Conservation (phyloP, 2,797 vertebrate species). For the Cyprinella venusta region DNA sequence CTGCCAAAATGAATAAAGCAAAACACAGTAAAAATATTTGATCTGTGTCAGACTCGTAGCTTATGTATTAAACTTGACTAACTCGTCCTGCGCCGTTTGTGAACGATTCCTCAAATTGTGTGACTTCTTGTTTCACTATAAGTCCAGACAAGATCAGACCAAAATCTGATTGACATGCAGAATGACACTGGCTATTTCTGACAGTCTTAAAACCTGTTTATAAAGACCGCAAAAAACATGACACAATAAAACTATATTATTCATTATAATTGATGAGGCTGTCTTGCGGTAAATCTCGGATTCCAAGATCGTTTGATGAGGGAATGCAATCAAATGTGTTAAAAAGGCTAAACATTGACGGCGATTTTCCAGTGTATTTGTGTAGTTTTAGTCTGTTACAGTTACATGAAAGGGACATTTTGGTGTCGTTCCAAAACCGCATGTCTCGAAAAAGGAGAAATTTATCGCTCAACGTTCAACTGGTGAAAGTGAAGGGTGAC, state of each 20-base stretch:
- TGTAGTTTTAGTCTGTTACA: constrained; percentile 10
- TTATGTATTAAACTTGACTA: background rate
- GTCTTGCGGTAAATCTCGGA: background rate
- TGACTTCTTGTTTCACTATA: background rate
- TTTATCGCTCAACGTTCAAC: background rate
- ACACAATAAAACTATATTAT: background rate
- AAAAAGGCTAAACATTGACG: constrained; percentile 1
- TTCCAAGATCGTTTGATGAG: background rate
- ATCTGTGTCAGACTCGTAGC: background rate
- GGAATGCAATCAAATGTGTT: constrained; percentile 20
- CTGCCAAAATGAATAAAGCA: constrained; percentile 16
- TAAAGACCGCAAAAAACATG: background rate
- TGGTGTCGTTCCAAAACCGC: background rate
- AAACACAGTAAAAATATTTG: constrained; percentile 17
- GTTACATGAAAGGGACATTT: background rate
- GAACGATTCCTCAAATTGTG: background rate
- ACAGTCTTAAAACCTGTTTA: background rate
- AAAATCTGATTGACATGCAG: constrained; percentile 1
- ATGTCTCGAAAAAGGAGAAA: background rate
- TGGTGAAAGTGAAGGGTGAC: background rate
- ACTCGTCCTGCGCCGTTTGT: background rate
- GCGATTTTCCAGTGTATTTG: background rate
- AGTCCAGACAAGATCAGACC: constrained; percentile 9
- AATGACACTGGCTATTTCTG: background rate
- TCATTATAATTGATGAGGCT: constrained; percentile 1